phyloP scores from a whole-genome alignment of 1,140 invertebrate species.

The Papilio helenus region DNA sequence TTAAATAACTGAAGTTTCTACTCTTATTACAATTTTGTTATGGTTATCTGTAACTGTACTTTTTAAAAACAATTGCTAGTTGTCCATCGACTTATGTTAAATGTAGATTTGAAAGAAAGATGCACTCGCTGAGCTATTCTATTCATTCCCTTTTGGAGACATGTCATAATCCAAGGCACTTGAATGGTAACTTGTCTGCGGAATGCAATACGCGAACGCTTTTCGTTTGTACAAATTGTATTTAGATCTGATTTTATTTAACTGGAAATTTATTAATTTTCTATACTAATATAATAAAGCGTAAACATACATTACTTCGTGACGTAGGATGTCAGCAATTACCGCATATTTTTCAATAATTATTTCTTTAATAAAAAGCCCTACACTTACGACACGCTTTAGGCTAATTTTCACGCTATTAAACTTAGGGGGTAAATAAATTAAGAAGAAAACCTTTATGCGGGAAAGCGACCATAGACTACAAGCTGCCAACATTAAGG shows the following conservation, averaged over 20 bases:
- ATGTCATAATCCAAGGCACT: neutral
- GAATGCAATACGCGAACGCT: neutral
- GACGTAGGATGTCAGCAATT: no score
- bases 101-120: neutral
- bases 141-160: slow-evolving; percentile 5
- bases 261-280: neutral
- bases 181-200: neutral
- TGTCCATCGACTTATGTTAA: slow-evolving; percentile 4
- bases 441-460: no score
- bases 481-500: no score
- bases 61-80: neutral
- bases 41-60: neutral
- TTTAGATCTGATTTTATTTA: neutral
- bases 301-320: no score
- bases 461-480: no score
- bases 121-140: neutral
- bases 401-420: no score
- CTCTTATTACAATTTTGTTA: neutral
- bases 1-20: neutral
- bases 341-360: no score
- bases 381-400: no score
- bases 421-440: no score
- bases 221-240: neutral
- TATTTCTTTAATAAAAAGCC: no score
- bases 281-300: no score